Conservation (phyloP, 2,113 vertebrate genomes). For the Romanogobio albipinnatus region DNA sequence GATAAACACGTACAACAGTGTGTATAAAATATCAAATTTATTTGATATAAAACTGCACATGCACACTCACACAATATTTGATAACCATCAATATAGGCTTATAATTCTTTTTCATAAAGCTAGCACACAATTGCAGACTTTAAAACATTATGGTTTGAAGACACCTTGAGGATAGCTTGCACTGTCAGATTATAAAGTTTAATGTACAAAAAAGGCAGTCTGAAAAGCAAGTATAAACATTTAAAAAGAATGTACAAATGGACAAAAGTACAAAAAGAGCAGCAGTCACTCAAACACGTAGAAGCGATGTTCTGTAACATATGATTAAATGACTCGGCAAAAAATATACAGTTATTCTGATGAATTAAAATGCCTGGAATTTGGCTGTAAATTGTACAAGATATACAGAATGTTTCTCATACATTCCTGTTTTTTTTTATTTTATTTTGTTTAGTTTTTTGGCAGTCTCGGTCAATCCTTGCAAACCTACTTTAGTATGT, state of each 20-base stretch:
- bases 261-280: constrained; percentile 94
- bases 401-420: constrained; percentile 74
- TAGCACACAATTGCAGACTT: constrained; percentile 86
- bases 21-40: constrained; percentile 98
- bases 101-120: constrained; percentile 77
- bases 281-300: constrained; percentile 79
- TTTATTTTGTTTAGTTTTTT: constrained; percentile 49
- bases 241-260: constrained; percentile 99
- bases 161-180: constrained; percentile 92
- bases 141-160: constrained; percentile 90
- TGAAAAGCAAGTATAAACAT: constrained; percentile 99
- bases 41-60: constrained; percentile 91
- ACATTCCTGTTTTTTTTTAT: constrained; percentile 69
- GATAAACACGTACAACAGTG: not conserved
- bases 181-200: constrained; percentile 84
- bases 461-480: constrained; percentile 77
- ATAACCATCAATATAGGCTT: constrained; percentile 86
- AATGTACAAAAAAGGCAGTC: constrained; percentile 99
- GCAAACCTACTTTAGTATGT: constrained; percentile 38
- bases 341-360: constrained; percentile 61
- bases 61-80: constrained; percentile 91
- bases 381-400: constrained; percentile 73
- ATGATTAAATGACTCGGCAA: constrained; percentile 55
- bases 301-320: constrained; percentile 72
- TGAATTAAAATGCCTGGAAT: constrained; percentile 61